phyloP scores from a whole-genome alignment of 2,797 vertebrate genomes.

The Platalea minor region DNA sequence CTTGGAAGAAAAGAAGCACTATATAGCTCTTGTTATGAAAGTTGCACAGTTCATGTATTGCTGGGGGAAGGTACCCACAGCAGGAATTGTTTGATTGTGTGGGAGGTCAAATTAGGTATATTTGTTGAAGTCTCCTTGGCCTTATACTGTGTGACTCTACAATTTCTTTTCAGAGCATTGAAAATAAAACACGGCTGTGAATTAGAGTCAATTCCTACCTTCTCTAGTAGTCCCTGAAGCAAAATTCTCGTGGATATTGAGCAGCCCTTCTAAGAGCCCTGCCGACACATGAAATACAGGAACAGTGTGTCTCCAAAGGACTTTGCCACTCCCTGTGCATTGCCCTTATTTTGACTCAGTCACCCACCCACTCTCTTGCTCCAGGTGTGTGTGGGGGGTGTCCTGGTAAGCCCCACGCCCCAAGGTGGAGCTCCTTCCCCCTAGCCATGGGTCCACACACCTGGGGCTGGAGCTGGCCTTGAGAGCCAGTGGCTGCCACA shows the following conservation, averaged over 20 bases:
- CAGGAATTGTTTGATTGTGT: neutral
- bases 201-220: slow-evolving; percentile 3
- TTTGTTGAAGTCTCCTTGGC: neutral
- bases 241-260: neutral
- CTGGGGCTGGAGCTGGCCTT: neutral
- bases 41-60: slow-evolving; percentile 8
- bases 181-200: neutral
- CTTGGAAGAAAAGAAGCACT: slow-evolving; percentile 4
- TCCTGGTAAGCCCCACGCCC: neutral
- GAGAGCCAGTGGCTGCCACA: neutral
- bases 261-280: neutral
- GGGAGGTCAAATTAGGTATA: neutral
- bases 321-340: neutral
- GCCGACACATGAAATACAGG: fast-evolving
- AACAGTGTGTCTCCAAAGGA: neutral
- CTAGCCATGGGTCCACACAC: too few relatives aligned
- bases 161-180: neutral
- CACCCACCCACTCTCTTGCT: neutral
- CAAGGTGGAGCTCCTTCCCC: neutral
- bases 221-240: neutral
- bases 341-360: neutral
- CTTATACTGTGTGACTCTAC: neutral
- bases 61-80: neutral
- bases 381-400: fast-evolving
- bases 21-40: slow-evolving; percentile 35